These are phyloP conservation scores for Phorcus lineatus DNA, from an alignment of 2,888 invertebrate species.

Conservation along the genomic window DNA sequence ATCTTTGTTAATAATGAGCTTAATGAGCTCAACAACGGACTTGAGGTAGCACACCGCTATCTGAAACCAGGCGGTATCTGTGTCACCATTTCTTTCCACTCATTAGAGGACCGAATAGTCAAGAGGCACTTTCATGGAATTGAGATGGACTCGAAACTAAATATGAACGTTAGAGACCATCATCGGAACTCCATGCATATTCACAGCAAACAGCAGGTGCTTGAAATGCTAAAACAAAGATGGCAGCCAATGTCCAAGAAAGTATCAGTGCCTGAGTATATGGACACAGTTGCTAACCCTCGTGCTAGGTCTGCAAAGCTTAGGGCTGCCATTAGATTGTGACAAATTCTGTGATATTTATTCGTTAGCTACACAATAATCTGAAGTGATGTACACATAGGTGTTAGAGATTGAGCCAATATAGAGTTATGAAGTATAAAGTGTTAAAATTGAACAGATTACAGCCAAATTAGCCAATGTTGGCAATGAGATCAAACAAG, in stretches of 20 bases:
- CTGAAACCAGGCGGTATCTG: constrained; percentile 87
- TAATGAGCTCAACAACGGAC: constrained; percentile 93
- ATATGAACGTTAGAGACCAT: constrained; percentile 49
- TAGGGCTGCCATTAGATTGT: constrained; percentile 85
- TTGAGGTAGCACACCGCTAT: constrained; percentile 84
- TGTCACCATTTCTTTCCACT: constrained; percentile 92
- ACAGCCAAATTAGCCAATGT: no score
- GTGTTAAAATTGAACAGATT: no score
- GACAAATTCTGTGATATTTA: background rate
- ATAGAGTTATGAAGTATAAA: no score
- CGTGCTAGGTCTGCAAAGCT: constrained; percentile 92
- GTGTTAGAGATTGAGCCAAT: no score
- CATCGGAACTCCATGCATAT: constrained; percentile 82
- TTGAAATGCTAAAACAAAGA: constrained; percentile 80
- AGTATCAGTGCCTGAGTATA: constrained; percentile 84
- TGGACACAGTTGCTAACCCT: constrained; percentile 87
- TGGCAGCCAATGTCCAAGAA: constrained; percentile 90
- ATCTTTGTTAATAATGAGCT: constrained; percentile 97
- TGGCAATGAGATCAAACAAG: no score
- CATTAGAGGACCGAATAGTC: constrained; percentile 93
- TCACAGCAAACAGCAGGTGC: constrained; percentile 80
- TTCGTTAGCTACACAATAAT: background rate
- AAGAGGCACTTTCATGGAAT: constrained; percentile 85
- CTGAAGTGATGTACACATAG: no score
- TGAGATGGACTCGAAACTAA: constrained; percentile 60